Conservation (phyloP, 2,113 vertebrate genomes). For the Pollimyrus isidori region DNA sequence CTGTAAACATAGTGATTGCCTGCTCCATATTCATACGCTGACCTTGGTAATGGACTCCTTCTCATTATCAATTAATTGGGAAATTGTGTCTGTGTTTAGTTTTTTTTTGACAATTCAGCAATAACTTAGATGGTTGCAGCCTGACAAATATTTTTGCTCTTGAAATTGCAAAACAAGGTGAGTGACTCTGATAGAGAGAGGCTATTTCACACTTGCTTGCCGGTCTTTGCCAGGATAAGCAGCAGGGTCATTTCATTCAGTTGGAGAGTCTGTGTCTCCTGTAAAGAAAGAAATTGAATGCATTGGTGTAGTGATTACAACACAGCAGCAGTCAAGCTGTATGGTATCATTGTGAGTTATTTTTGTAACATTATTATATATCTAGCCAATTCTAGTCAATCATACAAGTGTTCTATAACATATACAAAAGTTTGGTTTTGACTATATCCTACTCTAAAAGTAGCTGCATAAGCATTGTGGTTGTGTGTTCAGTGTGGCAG, state of each 20-base stretch:
- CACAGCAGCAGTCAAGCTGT: background rate
- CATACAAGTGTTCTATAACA: background rate
- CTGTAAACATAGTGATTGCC: background rate
- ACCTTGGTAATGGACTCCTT: background rate
- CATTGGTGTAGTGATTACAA: background rate
- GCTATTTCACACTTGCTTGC: background rate
- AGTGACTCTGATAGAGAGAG: background rate
- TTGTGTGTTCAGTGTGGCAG: background rate
- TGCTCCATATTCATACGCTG: background rate
- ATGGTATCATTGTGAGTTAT: background rate
- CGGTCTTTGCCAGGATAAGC: background rate
- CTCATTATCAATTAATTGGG: background rate
- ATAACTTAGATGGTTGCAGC: background rate
- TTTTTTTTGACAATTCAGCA: background rate
- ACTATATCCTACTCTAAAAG: background rate
- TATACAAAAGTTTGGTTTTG: background rate
- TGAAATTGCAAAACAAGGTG: background rate
- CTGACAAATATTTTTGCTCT: background rate
- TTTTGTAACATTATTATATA: background rate
- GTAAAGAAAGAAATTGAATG: background rate
- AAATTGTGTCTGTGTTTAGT: background rate
- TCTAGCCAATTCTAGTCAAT: background rate
- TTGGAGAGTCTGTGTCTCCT: background rate
- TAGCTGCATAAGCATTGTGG: slow-evolving; percentile 6
- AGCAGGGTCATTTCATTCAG: background rate